Percentiles rank a stretch among this genome's conserved stretches.
These are phyloP conservation scores for Xerus rutilus DNA, from an alignment of 2,797 vertebrate species.

Conservation along the genomic window DNA sequence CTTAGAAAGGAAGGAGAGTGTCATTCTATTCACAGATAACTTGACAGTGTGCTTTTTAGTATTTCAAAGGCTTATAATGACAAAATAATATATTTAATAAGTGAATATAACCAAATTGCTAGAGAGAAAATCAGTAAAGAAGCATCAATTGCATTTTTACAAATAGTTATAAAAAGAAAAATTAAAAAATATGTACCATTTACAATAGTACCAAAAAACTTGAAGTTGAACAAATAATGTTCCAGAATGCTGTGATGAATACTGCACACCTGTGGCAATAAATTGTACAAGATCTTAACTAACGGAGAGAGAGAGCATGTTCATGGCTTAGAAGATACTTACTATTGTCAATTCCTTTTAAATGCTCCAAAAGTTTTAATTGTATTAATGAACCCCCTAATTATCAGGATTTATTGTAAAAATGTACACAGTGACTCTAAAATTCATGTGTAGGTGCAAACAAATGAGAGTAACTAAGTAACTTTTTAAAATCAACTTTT, in stretches of 20 bases:
- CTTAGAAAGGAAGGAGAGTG: not conserved
- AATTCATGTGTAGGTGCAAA: not conserved
- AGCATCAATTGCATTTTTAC: not conserved
- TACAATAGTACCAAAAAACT: not conserved
- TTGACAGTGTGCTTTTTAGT: not conserved
- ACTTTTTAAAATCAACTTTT: not conserved
- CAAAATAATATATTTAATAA: not conserved
- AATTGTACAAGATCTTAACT: not conserved
- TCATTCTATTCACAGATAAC: not conserved
- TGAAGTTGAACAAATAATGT: not conserved
- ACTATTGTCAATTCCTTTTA: not conserved
- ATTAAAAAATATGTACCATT: not conserved
- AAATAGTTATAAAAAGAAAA: not conserved
- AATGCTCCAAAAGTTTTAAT: not conserved
- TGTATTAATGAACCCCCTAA: not conserved
- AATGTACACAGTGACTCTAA: not conserved
- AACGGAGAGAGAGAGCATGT: not conserved
- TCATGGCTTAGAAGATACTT: not conserved
- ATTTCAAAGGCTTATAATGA: not conserved
- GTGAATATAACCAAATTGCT: not conserved
- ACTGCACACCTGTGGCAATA: not conserved
- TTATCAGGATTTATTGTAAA: not conserved
- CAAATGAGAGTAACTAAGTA: not conserved
- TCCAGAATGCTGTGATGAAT: not conserved
- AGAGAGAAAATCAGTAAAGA: not conserved